Conservation (phyloP, 2,113 vertebrate genomes). For the Protobothrops flavoviridis region DNA sequence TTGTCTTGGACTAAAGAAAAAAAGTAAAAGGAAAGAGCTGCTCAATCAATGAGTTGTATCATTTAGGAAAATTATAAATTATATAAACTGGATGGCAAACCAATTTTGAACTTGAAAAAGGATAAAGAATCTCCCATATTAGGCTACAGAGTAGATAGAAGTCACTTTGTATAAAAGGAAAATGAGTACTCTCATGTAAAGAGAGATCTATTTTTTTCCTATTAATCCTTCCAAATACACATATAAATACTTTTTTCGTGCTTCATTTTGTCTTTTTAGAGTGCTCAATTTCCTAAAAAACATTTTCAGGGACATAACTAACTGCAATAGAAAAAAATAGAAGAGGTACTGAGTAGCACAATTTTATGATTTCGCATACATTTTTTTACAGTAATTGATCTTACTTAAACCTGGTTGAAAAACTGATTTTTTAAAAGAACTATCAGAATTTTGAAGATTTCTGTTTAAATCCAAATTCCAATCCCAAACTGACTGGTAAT, state of each 20-base stretch:
- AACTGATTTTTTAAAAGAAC: not conserved
- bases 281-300: not conserved
- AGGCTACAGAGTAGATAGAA: not conserved
- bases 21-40: not conserved
- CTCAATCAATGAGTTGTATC: not conserved
- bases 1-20: not conserved
- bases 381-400: not conserved
- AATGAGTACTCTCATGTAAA: not conserved
- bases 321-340: not conserved
- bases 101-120: not conserved
- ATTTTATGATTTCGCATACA: not conserved
- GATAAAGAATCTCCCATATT: not conserved
- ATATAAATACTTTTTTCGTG: not conserved
- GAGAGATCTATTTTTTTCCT: not conserved
- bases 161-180: not conserved
- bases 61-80: not conserved
- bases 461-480: not conserved
- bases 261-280: not conserved
- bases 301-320: not conserved
- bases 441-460: not conserved
- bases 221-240: not conserved
- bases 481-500: not conserved
- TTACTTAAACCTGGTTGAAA: not conserved
- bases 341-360: not conserved
- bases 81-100: not conserved